Conservation (phyloP, 1,140 invertebrate genomes). For the Parasteatoda tepidariorum region DNA sequence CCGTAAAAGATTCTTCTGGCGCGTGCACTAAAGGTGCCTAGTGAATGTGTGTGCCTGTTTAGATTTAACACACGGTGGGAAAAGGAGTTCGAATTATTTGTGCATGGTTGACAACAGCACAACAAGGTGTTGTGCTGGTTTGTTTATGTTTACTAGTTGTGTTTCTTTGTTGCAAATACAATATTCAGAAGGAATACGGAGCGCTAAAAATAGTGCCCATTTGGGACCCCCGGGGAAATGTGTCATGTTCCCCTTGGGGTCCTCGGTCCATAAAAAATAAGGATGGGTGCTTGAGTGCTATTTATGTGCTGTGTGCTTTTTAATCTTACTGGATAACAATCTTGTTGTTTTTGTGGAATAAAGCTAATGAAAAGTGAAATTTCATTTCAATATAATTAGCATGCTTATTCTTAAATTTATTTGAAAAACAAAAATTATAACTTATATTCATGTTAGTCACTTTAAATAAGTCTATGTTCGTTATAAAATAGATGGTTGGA, state of each 20-base stretch:
- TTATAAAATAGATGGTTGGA: no score
- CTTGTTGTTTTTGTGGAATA: no score
- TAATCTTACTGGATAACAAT: no score
- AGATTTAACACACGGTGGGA: background rate
- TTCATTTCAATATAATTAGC: no score
- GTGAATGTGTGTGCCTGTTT: background rate
- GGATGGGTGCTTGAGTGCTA: no score
- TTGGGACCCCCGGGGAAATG: background rate
- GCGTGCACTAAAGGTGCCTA: background rate
- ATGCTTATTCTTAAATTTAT: no score
- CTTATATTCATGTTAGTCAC: no score
- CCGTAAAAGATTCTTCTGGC: background rate
- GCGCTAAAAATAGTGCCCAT: background rate
- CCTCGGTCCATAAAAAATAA: background rate
- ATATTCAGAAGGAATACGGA: background rate
- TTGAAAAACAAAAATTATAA: no score
- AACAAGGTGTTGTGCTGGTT: background rate
- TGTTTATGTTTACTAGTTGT: background rate
- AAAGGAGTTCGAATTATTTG: background rate
- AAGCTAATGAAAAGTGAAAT: no score
- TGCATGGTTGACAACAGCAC: background rate
- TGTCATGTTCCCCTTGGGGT: background rate
- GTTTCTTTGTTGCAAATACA: background rate
- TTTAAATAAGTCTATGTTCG: no score
- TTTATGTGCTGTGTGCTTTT: no score